Evolutionary conservation across 2,113 vertebrate species (phyloP), one percentile per base, ranked within the genome.

Genomic region (Aix galericulata): DNA sequence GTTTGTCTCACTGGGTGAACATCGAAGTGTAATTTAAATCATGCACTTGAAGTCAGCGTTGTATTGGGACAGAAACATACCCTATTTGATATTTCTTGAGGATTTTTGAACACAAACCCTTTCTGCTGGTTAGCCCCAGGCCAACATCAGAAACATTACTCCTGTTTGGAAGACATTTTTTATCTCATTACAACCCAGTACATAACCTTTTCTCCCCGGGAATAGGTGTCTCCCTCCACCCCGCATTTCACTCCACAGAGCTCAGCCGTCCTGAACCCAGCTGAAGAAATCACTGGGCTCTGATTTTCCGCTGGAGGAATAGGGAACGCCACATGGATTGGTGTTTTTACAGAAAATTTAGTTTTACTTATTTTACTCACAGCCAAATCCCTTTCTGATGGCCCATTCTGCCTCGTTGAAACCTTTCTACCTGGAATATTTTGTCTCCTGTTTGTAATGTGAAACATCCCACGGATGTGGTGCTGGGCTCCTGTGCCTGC

Each of bases 131-230:
- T 38, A 60, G 50, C n/a, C 36, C 74, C 74, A 55, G 56, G 50
- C n/a, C 29, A 66, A 15, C 44, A 29, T 25, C 80, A 55, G 38
- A 59, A 76, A 76, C 48, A 4, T 36, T 8, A 11, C 13, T 16
- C 26, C 23, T 17, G 16, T 13, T 79, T 18, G 0, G 23, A 16
- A 23, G 48, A 50, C 7, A 1, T n/a, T n/a, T 63, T 38, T 16
- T n/a, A 18, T 67, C 62, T n/a, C 27, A 3, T 50, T 38, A n/a
- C 18, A 26, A 9, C 8, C 23, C 0, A 1, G 2, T 21, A 10
- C 29, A 29, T 12, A 9, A 2, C 2, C 26, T n/a, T 38, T 48
- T 26, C 27, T 1, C 3, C 44, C 11, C 7, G 27, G 53, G 55
- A 68, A 68, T 10, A 11, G 13, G 11, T 36, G 40, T 38, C 32